Conservation (phyloP, 2,888 invertebrate species). For the Leptinotarsa tumamoca region DNA sequence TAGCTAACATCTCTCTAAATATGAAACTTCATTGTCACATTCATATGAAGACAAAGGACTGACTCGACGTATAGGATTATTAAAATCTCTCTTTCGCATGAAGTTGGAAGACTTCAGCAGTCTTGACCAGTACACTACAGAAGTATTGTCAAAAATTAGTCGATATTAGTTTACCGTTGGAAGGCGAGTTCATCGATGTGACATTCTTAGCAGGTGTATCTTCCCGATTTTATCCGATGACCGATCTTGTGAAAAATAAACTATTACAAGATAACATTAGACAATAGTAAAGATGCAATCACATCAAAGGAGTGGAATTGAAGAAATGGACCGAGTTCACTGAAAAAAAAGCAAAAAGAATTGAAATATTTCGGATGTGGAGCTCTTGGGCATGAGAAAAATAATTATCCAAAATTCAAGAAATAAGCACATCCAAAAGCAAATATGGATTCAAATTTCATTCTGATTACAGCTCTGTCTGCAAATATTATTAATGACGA, state of each 20-base stretch:
- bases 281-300: neutral
- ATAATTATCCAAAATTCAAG: no score
- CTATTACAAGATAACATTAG: neutral
- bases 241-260: slow-evolving; percentile 2
- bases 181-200: slow-evolving; percentile 5
- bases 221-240: neutral
- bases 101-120: slow-evolving; percentile 4
- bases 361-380: no score
- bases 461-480: neutral
- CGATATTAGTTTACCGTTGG: neutral
- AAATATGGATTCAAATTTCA: neutral
- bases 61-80: neutral
- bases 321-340: no score
- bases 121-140: neutral
- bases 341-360: no score
- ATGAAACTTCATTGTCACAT: neutral
- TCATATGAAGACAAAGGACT: slow-evolving; percentile 5
- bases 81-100: neutral
- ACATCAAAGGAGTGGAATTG: no score
- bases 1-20: neutral
- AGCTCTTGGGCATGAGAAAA: no score
- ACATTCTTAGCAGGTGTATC: neutral
- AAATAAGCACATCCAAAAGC: no score
- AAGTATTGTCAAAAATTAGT: neutral
- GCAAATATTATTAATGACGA: neutral